A percentile compares a stretch with the other conserved stretches of the same genome.
Conservation (phyloP, 2,113 vertebrate genomes). For the Cyprinus carpio region DNA sequence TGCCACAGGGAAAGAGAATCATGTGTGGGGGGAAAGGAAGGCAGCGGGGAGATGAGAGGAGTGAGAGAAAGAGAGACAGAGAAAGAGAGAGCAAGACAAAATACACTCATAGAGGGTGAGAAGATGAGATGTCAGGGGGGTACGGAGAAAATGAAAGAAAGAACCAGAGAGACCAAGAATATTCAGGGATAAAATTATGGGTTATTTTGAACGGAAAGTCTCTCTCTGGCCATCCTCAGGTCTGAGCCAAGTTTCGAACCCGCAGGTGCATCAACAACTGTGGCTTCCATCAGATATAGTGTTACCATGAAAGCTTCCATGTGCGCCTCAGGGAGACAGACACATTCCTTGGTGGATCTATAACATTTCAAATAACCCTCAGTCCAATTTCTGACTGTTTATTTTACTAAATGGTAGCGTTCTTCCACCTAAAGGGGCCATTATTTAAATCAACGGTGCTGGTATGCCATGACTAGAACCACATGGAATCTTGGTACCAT, state of each 20-base stretch:
- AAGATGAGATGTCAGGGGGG: constrained; percentile 17
- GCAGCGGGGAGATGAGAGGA: constrained; percentile 32
- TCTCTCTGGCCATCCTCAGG: constrained; percentile 50
- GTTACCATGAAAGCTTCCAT: constrained; percentile 56
- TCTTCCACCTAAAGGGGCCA: constrained; percentile 16
- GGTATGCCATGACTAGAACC: constrained; percentile 22
- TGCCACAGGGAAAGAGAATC: constrained; percentile 60
- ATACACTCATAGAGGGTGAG: constrained; percentile 4
- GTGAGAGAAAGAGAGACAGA: constrained; percentile 17
- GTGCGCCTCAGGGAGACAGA: constrained; percentile 54
- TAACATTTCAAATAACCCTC: constrained; percentile 51
- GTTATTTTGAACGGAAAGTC: constrained; percentile 53
- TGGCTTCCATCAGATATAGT: constrained; percentile 50
- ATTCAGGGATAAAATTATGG: constrained; percentile 38
- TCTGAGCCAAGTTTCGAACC: constrained; percentile 47
- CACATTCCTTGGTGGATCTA: constrained; percentile 52
- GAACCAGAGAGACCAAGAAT: constrained; percentile 4
- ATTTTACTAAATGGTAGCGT: constrained; percentile 44
- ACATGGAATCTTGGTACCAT: background rate
- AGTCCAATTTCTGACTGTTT: constrained; percentile 51
- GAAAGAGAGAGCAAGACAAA: constrained; percentile 11
- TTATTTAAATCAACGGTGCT: constrained; percentile 37
- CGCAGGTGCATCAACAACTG: constrained; percentile 69
- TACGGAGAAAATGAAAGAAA: constrained; percentile 26
- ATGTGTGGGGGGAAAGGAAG: constrained; percentile 37